Evolutionary conservation across 2,888 invertebrate genomes (phyloP).

Genomic region (Drosophila leonis): DNA sequence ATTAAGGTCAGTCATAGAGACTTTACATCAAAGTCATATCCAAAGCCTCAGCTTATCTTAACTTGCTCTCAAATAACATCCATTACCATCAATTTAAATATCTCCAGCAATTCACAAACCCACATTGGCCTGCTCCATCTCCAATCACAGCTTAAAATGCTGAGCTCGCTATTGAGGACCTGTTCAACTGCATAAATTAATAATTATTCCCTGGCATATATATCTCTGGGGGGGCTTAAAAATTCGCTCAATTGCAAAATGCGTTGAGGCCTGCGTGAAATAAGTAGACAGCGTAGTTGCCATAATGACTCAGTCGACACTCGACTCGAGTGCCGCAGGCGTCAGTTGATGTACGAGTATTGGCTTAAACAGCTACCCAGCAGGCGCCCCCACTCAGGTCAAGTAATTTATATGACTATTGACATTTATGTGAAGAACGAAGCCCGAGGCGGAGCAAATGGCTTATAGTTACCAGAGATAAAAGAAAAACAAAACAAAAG

Average conservation of each 20-base stretch:
- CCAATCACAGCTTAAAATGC: neutral
- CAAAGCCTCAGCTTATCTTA: neutral
- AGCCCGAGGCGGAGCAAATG: neutral
- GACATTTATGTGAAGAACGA: neutral
- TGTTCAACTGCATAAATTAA: conserved; percentile 1
- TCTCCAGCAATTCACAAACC: neutral
- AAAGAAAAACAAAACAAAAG: neutral
- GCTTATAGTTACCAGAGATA: neutral
- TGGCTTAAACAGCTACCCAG: conserved; percentile 4
- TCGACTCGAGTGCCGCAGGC: neutral
- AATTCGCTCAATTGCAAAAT: conserved; percentile 1
- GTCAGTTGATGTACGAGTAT: neutral
- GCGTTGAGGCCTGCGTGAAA: neutral
- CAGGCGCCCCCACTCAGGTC: neutral
- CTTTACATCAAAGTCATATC: neutral
- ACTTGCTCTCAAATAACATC: neutral
- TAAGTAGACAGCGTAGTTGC: neutral
- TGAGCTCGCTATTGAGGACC: neutral
- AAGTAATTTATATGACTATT: neutral
- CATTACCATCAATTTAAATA: neutral
- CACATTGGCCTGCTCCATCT: neutral
- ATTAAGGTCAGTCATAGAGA: too few relatives aligned
- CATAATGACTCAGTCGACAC: neutral
- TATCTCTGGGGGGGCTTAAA: neutral
- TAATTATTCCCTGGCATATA: neutral